Conservation (phyloP, 2,113 vertebrate species). For the Plectropomus leopardus region DNA sequence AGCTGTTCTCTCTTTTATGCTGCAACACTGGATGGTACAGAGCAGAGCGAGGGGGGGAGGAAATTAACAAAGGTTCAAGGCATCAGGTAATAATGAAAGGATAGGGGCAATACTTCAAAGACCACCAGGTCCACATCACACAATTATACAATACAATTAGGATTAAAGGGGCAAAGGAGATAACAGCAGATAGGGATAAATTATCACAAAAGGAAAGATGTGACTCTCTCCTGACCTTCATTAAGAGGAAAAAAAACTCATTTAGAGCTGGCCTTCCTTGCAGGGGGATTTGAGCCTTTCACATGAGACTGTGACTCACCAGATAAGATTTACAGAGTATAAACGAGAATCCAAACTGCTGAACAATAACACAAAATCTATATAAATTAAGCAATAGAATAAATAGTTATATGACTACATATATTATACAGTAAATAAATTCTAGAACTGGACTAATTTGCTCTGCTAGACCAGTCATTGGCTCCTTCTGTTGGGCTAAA, state of each 20-base stretch:
- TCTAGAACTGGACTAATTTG: background rate
- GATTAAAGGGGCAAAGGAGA: conserved; percentile 88
- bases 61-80: conserved; percentile 83
- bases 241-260: conserved; percentile 83
- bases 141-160: conserved; percentile 90
- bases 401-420: background rate
- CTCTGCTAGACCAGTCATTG: too few relatives aligned
- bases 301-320: conserved; percentile 68
- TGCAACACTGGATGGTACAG: conserved; percentile 72
- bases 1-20: conserved; percentile 59
- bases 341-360: conserved; percentile 52
- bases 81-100: conserved; percentile 83
- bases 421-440: background rate
- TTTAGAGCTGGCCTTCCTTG: conserved; percentile 70
- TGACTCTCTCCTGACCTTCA: conserved; percentile 88
- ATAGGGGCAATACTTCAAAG: conserved; percentile 85
- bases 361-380: conserved; percentile 55
- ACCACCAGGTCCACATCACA: conserved; percentile 82
- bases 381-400: conserved; percentile 14
- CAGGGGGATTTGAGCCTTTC: conserved; percentile 69
- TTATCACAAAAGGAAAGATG: conserved; percentile 86
- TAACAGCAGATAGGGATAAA: conserved; percentile 88
- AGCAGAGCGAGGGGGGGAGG: conserved; percentile 70
- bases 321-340: conserved; percentile 70
- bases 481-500: too few relatives aligned